Base-by-base conservation (phyloP, 2,888 invertebrate genomes). In the Ichneumon xanthorius region DNA sequence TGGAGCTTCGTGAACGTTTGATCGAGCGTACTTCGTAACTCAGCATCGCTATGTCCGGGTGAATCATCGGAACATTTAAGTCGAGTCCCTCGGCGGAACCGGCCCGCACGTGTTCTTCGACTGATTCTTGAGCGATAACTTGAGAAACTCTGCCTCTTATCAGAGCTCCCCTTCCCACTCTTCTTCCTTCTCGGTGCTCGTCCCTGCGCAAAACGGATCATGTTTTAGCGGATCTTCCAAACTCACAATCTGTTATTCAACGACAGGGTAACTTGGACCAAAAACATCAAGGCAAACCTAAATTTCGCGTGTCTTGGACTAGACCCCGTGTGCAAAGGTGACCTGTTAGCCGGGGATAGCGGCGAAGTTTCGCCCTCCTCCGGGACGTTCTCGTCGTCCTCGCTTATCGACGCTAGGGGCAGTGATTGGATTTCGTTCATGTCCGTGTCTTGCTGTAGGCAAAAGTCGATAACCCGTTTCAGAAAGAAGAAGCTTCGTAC, bases 321-420 rank as follows among this genome's bases (percentile, higher is more conserved):
- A 86, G 93, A 93, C 26, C 91, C 91, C 4, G 90, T 88, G 79
- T 93, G 93, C 73, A 96, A 93, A 0, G 96, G 96, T 30, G 96
- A 95, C 91, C 93, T 95, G 90, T 95, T 96, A 79, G 95, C 96
- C 37, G 96, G 96, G 70, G 96, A 96, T n/a, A 94, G 89, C 0
- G 96, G 95, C 5, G 96, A 96, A 11, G 95, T 95, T 90, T 95
- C 95, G 45, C 96, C 96, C 82, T 98, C 98, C 50, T 97, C 97
- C 37, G 96, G 96, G 33, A 95, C 94, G 90, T 98, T 98, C 93
- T 98, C 99, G 92, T 99, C 99, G 89, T 99, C 99, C 94, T 99
- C 99, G 83, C 98, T 98, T 92, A 99, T 99, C 53, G 98, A 98
- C 2, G 99, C 99, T 65, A 98, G 94, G 0, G 98, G 97, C 87